Base-by-base conservation (phyloP, 2,113 vertebrate genomes). In the Scomber colias region DNA sequence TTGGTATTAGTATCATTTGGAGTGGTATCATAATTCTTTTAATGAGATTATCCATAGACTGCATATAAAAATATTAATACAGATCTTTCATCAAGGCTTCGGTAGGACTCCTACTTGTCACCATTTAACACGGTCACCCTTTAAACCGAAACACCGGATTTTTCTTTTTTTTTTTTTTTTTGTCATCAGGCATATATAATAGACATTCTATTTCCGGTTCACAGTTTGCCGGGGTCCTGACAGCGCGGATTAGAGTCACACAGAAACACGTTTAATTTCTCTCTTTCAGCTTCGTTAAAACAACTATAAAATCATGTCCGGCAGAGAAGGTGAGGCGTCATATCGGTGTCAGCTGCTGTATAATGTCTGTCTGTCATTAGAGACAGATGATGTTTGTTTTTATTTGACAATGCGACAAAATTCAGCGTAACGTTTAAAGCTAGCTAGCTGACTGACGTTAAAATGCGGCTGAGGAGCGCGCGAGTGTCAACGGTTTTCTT, bases 321-420 rank as follows among this genome's bases (percentile, higher is more conserved):
- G 95, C 49, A 95, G 95, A 89, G 95, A 96, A 75, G 95, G 95
- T 95, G 70, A 88, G 86, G 6, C 0, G 0, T 27, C 24, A 27
- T 27, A 27, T 27, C 0, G 3, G 55, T 40, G 54, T 0, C 1
- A 10, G 11, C 1, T 10, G 1, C 2, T 51, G 4, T 27, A 19
- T 27, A 13, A 12, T 11, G 2, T 0, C 0, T 3, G 1, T 15
- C 5, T 27, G 2, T 30, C 3, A 0, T 21, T 0, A 62, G 11
- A 19, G 0, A 30, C 2, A 27, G 24, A 27, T 27, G 24, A 27
- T 27, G 24, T 27, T 40, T 24, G 0, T 11, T 0, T 30, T 15
- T 27, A 27, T 27, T 11, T 45, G 13, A 19, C 5, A 16, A n/a
- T 5, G 24, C 69, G n/a, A 17, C 17, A 4, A 24, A 63, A 3